Conservation (phyloP, 2,113 vertebrate species). For the Aptenodytes patagonicus region DNA sequence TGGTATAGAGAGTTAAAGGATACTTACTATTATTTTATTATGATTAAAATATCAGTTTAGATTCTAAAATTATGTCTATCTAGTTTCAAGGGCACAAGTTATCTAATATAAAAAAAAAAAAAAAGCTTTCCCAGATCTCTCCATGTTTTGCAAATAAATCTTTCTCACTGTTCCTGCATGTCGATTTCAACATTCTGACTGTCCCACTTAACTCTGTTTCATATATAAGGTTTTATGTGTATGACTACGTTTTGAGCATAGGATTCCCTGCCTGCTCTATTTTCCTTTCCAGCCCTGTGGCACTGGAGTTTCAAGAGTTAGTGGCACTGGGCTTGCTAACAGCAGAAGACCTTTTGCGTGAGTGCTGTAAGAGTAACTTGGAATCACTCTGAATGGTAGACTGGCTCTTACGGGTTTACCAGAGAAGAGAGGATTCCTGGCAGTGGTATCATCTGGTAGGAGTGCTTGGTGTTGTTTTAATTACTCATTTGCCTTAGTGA, state of each 20-base stretch:
- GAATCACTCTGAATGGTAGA: neutral
- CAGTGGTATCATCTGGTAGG: neutral
- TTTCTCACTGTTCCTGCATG: neutral
- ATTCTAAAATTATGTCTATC: neutral
- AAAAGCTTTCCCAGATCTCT: neutral
- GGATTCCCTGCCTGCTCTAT: neutral
- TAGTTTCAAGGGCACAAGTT: neutral
- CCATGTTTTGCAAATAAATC: neutral
- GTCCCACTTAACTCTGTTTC: neutral
- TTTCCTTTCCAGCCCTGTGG: neutral
- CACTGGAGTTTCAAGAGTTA: neutral
- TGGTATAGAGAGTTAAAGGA: neutral
- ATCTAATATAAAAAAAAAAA: neutral
- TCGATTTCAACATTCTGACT: neutral
- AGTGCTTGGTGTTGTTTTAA: neutral
- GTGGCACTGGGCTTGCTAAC: neutral
- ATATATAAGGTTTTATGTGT: neutral
- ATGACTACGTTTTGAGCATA: rapidly evolving
- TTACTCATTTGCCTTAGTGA: neutral
- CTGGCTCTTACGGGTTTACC: neutral
- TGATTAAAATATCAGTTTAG: neutral
- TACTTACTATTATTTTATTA: neutral
- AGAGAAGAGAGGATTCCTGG: neutral
- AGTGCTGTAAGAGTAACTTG: neutral
- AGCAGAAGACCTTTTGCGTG: neutral